Evolutionary conservation across 2,797 vertebrate species (phyloP).

Genomic region (Lepus townsendii): DNA sequence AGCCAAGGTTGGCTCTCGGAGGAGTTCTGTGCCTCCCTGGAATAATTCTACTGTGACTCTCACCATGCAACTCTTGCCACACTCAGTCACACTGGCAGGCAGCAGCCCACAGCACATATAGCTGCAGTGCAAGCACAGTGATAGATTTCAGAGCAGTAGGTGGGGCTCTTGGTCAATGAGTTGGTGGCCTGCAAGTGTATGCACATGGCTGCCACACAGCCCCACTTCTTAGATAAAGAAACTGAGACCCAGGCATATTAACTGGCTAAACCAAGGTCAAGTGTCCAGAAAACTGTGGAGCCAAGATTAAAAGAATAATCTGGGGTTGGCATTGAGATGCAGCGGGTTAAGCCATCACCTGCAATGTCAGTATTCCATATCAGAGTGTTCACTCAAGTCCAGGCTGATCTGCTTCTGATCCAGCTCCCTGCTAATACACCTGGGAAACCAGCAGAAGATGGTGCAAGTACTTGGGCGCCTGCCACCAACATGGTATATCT

Average conservation of each 20-base stretch:
- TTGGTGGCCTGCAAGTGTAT: fast-evolving
- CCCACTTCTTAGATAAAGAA: background rate
- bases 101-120: fast-evolving
- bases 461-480: no score
- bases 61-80: no score
- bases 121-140: fast-evolving
- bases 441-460: no score
- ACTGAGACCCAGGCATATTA: background rate
- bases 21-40: background rate
- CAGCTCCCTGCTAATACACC: no score
- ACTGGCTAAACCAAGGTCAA: background rate
- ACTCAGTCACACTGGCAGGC: background rate
- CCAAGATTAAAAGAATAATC: background rate
- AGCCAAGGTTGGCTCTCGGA: background rate
- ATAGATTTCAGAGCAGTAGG: background rate
- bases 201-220: background rate
- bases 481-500: no score
- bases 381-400: no score
- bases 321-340: no score
- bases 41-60: background rate
- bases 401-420: no score
- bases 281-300: background rate
- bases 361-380: no score
- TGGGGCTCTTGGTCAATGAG: fast-evolving
- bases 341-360: no score